Evolutionary conservation across 2,113 vertebrate genomes (phyloP), one percentile per base, ranked within the genome.

Genomic region (Lasiurus borealis): DNA sequence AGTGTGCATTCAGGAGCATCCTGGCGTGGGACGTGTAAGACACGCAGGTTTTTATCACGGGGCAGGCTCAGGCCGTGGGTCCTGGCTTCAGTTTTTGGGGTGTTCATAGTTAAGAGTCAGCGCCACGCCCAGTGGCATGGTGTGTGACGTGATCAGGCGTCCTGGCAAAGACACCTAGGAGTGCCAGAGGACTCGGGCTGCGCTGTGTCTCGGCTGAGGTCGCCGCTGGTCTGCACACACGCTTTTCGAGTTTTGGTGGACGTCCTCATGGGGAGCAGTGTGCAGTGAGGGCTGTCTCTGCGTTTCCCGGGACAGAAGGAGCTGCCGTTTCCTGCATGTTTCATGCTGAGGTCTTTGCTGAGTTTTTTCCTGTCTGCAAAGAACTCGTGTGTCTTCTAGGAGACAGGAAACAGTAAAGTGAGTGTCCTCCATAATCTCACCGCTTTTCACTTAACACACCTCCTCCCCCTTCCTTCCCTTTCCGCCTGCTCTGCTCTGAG

Each of bases 61-160:
- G 64, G 16, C 23, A 27, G 46, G 9, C 25, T 8, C 1, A 15
- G 34, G 46, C 62, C 66, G 0, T 14, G 18, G 6, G 34, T 27
- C 31, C 36, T 52, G 21, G 78, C 69, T 88, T 64, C 27, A 27
- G 46, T n/a, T 73, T n/a, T 66, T 31, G 81, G 31, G 68, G 31
- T 19, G 66, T 75, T 66, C n/a, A 57, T 18, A 40, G 40, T 40
- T 40, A 40, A n/a, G 31, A 75, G 46, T 78, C 52, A 21, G 44
- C 10, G 6, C 23, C 14, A 3, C 15, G 2, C 18, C 4, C 10
- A 8, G 77, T 29, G n/a, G 10, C 27, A 7, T 71, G 0, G 0
- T 27, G 64, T 31, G 64, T 66, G 44, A 21, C 0, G 3, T 54
- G 11, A 19, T 6, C 14, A 27, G 12, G 68, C 40, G 21, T 25